phyloP scores from a whole-genome alignment of 2,797 vertebrate species.

The Lateolabrax maculatus region DNA sequence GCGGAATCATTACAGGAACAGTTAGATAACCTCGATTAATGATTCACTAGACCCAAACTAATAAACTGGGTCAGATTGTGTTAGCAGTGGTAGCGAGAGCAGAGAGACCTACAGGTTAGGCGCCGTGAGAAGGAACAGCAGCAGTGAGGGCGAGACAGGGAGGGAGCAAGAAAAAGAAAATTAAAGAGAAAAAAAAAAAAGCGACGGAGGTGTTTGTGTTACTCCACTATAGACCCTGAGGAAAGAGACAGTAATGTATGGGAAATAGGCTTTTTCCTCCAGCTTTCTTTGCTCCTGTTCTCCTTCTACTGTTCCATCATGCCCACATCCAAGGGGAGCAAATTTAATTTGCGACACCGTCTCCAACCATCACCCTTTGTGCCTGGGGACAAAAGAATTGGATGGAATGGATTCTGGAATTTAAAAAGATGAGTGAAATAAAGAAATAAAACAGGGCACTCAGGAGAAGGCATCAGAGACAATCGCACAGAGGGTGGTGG shows the following conservation, averaged over 20 bases:
- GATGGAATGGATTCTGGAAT: conserved; percentile 82
- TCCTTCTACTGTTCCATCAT: conserved; percentile 61
- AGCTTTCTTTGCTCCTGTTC: conserved; percentile 61
- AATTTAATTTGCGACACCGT: conserved; percentile 81
- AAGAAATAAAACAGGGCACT: conserved; percentile 76
- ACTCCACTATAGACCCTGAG: conserved; percentile 68
- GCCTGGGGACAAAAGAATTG: conserved; percentile 78
- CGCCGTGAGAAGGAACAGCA: conserved; percentile 37
- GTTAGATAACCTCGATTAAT: conserved; percentile 85
- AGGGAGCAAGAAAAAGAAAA: conserved; percentile 64
- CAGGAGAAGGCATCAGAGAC: conserved; percentile 68
- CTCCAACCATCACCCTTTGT: conserved; percentile 67
- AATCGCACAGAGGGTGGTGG: conserved; percentile 77
- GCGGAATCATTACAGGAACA: conserved; percentile 78
- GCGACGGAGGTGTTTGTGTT: conserved; percentile 72
- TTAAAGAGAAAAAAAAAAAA: conserved; percentile 61
- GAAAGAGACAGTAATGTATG: conserved; percentile 77
- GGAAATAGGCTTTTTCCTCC: conserved; percentile 76
- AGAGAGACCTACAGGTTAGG: conserved; percentile 73
- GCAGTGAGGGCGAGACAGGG: conserved; percentile 24
- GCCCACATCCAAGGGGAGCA: conserved; percentile 69
- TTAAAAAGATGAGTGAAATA: conserved; percentile 79
- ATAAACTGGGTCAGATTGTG: conserved; percentile 83
- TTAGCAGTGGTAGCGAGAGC: conserved; percentile 67
- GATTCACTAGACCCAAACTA: conserved; percentile 84